Conservation (phyloP, 2,113 vertebrate species). For the Clupea harengus region DNA sequence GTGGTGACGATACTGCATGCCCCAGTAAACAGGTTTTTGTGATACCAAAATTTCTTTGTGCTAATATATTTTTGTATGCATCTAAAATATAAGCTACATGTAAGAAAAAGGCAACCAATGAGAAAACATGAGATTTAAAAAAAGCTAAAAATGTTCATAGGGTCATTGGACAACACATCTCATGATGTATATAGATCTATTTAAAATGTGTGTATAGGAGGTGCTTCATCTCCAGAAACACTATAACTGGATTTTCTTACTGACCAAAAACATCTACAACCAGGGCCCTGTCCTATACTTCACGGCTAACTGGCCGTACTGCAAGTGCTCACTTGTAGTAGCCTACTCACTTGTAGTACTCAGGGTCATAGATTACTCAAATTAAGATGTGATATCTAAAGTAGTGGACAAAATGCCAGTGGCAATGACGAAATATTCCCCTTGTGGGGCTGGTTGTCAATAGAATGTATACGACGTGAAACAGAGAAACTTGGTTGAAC, state of each 20-base stretch:
- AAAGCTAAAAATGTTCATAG: no score
- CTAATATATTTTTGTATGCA: neutral
- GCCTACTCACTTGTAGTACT: slow-evolving; percentile 9
- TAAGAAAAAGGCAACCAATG: neutral
- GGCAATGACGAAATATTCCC: slow-evolving; percentile 44
- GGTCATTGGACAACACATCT: neutral
- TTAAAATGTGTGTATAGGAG: neutral
- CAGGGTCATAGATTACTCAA: slow-evolving; percentile 61
- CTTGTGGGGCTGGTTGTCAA: neutral
- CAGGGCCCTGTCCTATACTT: slow-evolving; percentile 52
- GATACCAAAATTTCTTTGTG: neutral
- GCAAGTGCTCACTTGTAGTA: no score
- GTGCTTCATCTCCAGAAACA: neutral
- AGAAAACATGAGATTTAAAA: no score
- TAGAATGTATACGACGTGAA: neutral
- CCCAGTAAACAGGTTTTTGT: neutral
- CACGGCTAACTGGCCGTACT: slow-evolving; percentile 39
- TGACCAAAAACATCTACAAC: neutral
- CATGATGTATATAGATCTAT: no score
- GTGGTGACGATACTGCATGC: neutral
- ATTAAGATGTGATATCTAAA: slow-evolving; percentile 51
- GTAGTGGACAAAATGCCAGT: slow-evolving; percentile 43
- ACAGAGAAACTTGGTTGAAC: no score
- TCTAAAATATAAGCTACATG: neutral
- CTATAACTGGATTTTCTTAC: neutral